A percentile compares a stretch with the other conserved stretches of the same genome.
These are phyloP conservation scores for Muscina levida DNA, from an alignment of 2,888 invertebrate genomes.

Conservation along the genomic window DNA sequence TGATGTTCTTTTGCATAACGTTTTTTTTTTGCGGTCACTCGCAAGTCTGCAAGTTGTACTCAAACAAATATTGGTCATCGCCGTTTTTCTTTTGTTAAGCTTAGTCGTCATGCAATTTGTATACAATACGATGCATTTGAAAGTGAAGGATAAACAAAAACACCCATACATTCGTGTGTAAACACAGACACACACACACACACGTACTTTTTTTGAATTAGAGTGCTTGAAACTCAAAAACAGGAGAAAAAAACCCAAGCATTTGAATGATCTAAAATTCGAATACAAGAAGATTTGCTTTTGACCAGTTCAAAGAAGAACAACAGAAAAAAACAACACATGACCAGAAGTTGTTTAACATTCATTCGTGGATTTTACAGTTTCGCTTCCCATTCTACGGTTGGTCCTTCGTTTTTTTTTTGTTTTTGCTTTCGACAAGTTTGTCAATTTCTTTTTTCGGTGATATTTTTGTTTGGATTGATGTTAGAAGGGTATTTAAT, in stretches of 20 bases:
- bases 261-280: conserved; percentile 51
- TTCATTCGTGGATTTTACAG: conserved; percentile 63
- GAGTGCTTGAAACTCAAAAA: conserved; percentile 44
- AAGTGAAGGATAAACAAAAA: conserved; percentile 47
- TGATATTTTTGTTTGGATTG: conserved; percentile 32
- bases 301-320: conserved; percentile 38
- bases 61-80: conserved; percentile 56
- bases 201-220: conserved; percentile 19
- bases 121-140: conserved; percentile 57
- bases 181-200: not conserved
- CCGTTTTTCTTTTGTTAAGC: conserved; percentile 43
- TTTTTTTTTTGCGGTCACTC: not conserved
- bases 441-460: conserved; percentile 17
- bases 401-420: conserved; percentile 13
- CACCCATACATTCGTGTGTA: not conserved
- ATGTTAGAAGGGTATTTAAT: conserved; percentile 44
- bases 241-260: conserved; percentile 3
- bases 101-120: conserved; percentile 59
- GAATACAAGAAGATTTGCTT: conserved; percentile 57
- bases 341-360: conserved; percentile 64
- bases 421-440: not conserved
- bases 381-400: conserved; percentile 49
- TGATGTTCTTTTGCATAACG: conserved; percentile 35
- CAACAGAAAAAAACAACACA: conserved; percentile 41
- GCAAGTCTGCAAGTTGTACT: conserved; percentile 33